Evolutionary conservation across 2,113 vertebrate species (phyloP).

Genomic region (Prochilodus magdalenae): DNA sequence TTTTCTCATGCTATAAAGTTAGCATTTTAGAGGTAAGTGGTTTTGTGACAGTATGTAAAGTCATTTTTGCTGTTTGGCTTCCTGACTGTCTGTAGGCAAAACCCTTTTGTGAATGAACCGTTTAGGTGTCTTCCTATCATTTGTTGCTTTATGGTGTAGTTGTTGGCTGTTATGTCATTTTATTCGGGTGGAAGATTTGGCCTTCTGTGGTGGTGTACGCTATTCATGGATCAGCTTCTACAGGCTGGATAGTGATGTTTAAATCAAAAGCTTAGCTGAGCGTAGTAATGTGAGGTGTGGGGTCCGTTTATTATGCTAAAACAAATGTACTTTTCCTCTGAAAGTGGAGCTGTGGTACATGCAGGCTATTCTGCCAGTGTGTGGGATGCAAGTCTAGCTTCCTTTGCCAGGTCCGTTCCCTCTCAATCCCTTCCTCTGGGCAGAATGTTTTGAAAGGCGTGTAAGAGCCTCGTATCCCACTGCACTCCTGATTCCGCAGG

Average conservation of each 20-base stretch:
- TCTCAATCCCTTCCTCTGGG: constrained; percentile 73
- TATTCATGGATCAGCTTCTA: background rate
- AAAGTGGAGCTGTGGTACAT: constrained; percentile 48
- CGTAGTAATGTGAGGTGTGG: constrained; percentile 1
- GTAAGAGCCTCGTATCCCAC: constrained; percentile 54
- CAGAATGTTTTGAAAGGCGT: constrained; percentile 60
- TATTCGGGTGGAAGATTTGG: background rate
- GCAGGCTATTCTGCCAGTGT: constrained; percentile 64
- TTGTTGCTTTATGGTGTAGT: background rate
- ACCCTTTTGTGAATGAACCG: too few species aligned
- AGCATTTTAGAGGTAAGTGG: too few species aligned
- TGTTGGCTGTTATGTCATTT: background rate
- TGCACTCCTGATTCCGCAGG: constrained; percentile 48
- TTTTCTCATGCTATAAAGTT: too few species aligned
- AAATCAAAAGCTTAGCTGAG: constrained; percentile 7
- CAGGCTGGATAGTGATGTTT: background rate
- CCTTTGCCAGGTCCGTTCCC: constrained; percentile 69
- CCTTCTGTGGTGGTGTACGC: background rate
- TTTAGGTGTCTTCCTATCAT: too few species aligned
- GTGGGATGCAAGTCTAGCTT: constrained; percentile 68
- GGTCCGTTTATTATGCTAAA: constrained; percentile 9
- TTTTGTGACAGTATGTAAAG: too few species aligned
- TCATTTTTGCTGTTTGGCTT: too few species aligned
- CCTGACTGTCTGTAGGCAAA: too few species aligned
- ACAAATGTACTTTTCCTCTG: constrained; percentile 39